Evolutionary conservation across 1,140 invertebrate species (phyloP), one percentile per base, ranked within the genome.

Genomic region (Drosophila athabasca): DNA sequence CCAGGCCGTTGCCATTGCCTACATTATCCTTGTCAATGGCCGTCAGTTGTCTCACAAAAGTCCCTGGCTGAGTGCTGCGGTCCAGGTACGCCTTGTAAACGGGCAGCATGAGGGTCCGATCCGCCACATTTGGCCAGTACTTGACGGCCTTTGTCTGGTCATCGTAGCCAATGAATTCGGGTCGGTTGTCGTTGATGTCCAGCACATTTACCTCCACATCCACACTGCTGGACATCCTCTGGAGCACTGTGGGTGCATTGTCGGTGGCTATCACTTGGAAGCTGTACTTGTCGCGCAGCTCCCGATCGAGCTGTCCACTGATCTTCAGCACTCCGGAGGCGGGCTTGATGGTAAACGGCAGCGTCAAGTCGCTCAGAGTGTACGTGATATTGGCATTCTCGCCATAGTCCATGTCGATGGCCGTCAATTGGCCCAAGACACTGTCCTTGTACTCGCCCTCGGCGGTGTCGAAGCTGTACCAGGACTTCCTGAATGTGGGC

Each of bases 21-120:
- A 94, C 93, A 79, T 95, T 96, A 90, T 98, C 97, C 0, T 95
- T 94, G 92, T 98, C 97, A 49, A 96, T 97, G 0, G 97, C 97
- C 59, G 94, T 94, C 2, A 98, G 94, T 91, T 94, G 93, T 2
- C 94, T 94, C 0, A 97, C 94, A 9, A 94, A 92, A 6, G 94
- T 95, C 15, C 96, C 95, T 2, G 95, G 92, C 1, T 94, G 93
- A 11, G 93, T 93, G 81, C 96, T 95, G 80, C 96, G 95, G 53
- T 94, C 92, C 19, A 96, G 88, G 6, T 94, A 94, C 0, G 95
- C 94, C 69, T 94, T 94, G 76, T 96, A 97, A 6, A 96, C 93
- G 1, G 96, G 95, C 52, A 91, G 3, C 57, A 82, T 82, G 35
- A 79, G 41, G 1, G 71, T 84, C 5, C 74, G 74, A 55, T 91